Evolutionary conservation across 1,140 invertebrate genomes (phyloP).

Genomic region (Cepaea nemoralis): DNA sequence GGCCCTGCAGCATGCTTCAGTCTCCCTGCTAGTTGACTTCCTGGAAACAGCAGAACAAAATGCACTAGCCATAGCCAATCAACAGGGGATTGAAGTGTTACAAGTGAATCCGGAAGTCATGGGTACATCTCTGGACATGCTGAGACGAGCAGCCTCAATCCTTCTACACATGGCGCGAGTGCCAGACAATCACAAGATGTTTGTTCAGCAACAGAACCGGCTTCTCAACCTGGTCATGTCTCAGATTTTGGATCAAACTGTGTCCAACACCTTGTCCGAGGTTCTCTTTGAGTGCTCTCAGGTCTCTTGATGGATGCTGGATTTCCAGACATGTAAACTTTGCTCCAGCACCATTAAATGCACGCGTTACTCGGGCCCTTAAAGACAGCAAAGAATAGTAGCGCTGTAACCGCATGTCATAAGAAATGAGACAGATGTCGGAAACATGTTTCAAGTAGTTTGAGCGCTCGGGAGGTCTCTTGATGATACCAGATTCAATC

Average conservation of each 20-base stretch:
- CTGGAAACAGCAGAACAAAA: constrained; percentile 95
- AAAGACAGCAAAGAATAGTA: no score
- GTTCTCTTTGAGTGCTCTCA: constrained; percentile 83
- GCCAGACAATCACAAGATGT: constrained; percentile 89
- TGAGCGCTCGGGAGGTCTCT: no score
- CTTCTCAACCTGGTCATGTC: constrained; percentile 94
- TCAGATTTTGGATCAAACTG: constrained; percentile 95
- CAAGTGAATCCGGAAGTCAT: constrained; percentile 98
- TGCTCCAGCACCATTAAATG: no score
- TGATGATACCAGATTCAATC: no score
- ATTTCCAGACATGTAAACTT: not conserved
- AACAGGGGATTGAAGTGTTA: constrained; percentile 87
- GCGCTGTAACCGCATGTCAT: no score
- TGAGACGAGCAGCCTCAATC: constrained; percentile 91
- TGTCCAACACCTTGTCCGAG: constrained; percentile 90
- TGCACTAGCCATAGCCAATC: constrained; percentile 91
- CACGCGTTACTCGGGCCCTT: no score
- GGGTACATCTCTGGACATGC: constrained; percentile 98
- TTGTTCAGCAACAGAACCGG: constrained; percentile 92
- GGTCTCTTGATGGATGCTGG: constrained; percentile 28
- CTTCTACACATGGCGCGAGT: constrained; percentile 74
- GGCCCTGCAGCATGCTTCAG: constrained; percentile 84
- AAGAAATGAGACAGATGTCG: no score
- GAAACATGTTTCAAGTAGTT: no score
- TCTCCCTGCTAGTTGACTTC: constrained; percentile 93